Evolutionary conservation across 2,113 vertebrate genomes (phyloP).

Genomic region (Pseudois nayaur): DNA sequence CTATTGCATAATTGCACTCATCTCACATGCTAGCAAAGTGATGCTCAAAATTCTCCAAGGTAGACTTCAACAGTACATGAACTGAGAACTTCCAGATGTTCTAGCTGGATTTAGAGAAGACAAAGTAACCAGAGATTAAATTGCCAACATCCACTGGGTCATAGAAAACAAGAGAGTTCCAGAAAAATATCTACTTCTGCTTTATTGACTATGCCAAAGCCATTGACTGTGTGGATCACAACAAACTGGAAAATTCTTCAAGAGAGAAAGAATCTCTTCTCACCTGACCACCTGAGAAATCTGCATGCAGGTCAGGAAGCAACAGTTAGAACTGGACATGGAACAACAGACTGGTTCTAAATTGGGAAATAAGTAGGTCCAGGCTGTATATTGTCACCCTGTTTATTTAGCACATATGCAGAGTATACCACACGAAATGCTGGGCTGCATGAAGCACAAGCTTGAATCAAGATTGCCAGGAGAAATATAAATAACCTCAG

Average conservation of each 20-base stretch:
- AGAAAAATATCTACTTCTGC: neutral
- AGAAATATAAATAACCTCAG: neutral
- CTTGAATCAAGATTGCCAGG: neutral
- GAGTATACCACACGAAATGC: neutral
- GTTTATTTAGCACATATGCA: neutral
- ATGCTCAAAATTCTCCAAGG: neutral
- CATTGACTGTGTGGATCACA: neutral
- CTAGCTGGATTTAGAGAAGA: neutral
- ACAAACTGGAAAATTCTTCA: neutral
- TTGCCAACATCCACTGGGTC: neutral
- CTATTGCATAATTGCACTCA: neutral
- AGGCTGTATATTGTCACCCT: neutral
- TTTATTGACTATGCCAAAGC: neutral
- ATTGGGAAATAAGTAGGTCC: neutral
- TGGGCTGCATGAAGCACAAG: neutral
- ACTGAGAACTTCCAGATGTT: neutral
- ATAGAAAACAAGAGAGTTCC: neutral
- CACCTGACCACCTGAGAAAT: neutral
- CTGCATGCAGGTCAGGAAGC: neutral
- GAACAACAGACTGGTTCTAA: neutral
- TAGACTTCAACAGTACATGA: neutral
- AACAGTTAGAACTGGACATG: neutral
- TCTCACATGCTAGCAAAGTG: neutral
- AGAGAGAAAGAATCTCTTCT: neutral
- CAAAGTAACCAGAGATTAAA: neutral